Evolutionary conservation across 2,113 vertebrate species (phyloP), one percentile per base, ranked within the genome.

Genomic region (Hirundichthys speculiger): DNA sequence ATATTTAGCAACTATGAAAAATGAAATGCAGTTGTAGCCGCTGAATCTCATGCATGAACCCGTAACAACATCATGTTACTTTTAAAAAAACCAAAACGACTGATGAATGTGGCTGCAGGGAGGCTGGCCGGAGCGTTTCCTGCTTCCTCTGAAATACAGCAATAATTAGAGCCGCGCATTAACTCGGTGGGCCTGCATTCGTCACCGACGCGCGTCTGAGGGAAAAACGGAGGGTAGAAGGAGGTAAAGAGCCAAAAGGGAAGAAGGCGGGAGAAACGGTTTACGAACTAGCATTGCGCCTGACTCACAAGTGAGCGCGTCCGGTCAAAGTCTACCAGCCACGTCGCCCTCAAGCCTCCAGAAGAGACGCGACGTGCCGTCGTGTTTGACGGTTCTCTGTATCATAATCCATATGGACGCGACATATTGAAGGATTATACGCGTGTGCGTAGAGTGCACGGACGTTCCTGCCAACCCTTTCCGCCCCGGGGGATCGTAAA

Each of bases 401-500:
- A 76, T 75, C 54, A 69, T 73, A 85, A 84, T 86, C 84, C 82
- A 86, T 86, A 81, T 83, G 74, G 87, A 84, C 69, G 71, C 58
- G 81, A 71, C 78, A 78, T 84, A 83, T 53, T 86, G 69, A 62
- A 52, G 66, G 66, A 80, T 84, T 80, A 79, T 77, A 60, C 70
- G 77, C 83, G 77, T 83, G 81, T 86, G 80, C 72, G 87, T 73
- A 78, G 69, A 80, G 73, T 57, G 60, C 61, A 73, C 55, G 55
- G 59, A 67, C 72, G 49, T 67, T 85, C 59, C 64, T 13, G 8
- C 61, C 27, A 64, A 54, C 64, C 62, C 53, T 74, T 58, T 53
- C 42, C 65, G 78, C 86, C 88, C 78, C 78, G 49, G 57, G 84
- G 79, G 61, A 65, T 89, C 78, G 64, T 90, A 86, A 80, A 92